Conservation (phyloP, 37 sponge, comb jelly and placozoan genomes). For the Aplysina aerophoba region DNA sequence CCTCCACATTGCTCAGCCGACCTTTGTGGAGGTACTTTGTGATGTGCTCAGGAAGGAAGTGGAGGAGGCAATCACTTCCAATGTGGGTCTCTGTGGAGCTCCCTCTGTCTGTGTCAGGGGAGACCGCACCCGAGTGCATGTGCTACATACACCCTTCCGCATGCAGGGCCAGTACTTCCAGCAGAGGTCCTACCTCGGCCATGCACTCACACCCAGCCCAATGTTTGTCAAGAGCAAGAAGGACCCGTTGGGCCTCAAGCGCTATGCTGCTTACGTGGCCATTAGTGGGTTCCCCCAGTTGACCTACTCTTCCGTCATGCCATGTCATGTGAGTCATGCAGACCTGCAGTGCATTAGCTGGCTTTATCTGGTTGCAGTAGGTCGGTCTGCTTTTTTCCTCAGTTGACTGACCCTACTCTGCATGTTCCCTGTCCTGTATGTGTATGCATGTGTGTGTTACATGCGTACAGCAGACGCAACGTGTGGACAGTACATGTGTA, state of each 20-base stretch:
- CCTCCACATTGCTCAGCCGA: conserved; percentile 21
- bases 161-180: conserved; percentile 64
- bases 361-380: too few relatives aligned
- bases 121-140: too few relatives aligned
- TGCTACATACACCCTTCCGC: too few relatives aligned
- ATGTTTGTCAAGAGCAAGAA: conserved; percentile 33
- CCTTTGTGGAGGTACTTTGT: conserved; percentile 40
- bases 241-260: not conserved
- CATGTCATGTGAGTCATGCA: conserved; percentile 40
- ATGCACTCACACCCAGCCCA: conserved; percentile 36
- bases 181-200: conserved; percentile 29
- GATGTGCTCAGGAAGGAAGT: conserved; percentile 43
- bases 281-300: conserved; percentile 55
- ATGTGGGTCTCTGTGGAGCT: not conserved
- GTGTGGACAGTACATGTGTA: too few relatives aligned
- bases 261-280: conserved; percentile 49
- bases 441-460: too few relatives aligned
- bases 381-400: too few relatives aligned
- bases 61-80: conserved; percentile 18
- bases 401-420: too few relatives aligned
- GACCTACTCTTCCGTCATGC: not conserved
- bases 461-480: too few relatives aligned
- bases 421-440: too few relatives aligned
- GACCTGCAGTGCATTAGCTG: too few relatives aligned
- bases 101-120: too few relatives aligned